Percentiles rank a stretch among this genome's conserved stretches.
These are phyloP conservation scores for Herpetotheres cachinnans DNA, from an alignment of 2,113 vertebrate species.

Conservation along the genomic window DNA sequence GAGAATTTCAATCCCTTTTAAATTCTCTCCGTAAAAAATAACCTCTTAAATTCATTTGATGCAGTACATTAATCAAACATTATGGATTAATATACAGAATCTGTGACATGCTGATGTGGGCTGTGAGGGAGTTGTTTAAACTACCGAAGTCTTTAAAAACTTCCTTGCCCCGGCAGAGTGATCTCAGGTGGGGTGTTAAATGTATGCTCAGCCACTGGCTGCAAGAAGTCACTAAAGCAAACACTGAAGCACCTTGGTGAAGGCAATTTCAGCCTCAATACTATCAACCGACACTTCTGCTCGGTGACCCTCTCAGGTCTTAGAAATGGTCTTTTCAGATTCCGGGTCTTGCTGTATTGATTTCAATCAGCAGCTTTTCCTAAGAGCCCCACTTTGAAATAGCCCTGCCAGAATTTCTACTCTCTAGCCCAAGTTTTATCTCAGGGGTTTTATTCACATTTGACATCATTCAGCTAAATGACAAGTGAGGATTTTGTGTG, in stretches of 20 bases:
- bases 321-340: slow-evolving; percentile 75
- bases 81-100: slow-evolving; percentile 23
- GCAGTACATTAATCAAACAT: slow-evolving; percentile 28
- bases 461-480: slow-evolving; percentile 43
- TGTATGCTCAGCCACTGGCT: slow-evolving; percentile 66
- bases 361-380: slow-evolving; percentile 83
- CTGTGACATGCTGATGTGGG: not conserved
- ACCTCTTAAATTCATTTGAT: slow-evolving; percentile 35
- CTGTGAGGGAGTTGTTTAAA: not conserved
- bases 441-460: slow-evolving; percentile 58
- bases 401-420: slow-evolving; percentile 62
- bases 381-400: slow-evolving; percentile 69
- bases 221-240: slow-evolving; percentile 77
- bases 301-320: slow-evolving; percentile 77
- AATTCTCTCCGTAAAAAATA: not conserved
- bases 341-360: slow-evolving; percentile 75
- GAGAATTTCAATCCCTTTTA: not conserved
- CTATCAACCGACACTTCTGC: slow-evolving; percentile 62
- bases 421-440: slow-evolving; percentile 44
- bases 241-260: slow-evolving; percentile 71
- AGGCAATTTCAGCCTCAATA: slow-evolving; percentile 71
- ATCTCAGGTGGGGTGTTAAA: slow-evolving; percentile 59
- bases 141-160: not conserved
- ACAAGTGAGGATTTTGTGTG: slow-evolving; percentile 19
- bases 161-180: not conserved